Base-by-base conservation (phyloP, 37 sponge, comb jelly and placozoan species). In the Beroe forskalii region DNA sequence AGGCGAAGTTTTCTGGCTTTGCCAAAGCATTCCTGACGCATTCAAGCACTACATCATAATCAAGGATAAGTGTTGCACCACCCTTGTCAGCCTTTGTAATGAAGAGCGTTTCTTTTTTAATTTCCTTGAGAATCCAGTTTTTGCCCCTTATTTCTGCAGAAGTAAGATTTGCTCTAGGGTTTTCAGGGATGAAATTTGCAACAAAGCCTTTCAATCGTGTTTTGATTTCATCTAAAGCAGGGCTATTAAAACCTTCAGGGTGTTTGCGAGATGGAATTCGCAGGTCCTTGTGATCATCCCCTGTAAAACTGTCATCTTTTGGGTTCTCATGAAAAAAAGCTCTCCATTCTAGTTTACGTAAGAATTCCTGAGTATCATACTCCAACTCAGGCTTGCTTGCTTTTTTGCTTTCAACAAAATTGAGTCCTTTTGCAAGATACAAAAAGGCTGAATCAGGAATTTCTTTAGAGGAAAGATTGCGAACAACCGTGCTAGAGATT, bases 31-130 rank as follows among this genome's bases (percentile, higher is more conserved):
- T n/a, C n/a, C n/a, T n/a, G n/a, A n/a, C n/a, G n/a, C n/a, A n/a
- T 32, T 72, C 40, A 20, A 72, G 23, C 37, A 37, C 75, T 3
- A 20, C 30, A 4, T 4, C 39, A 33, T 72, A 72, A 39, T 72
- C 40, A 19, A 72, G 39, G 30, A 72, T 14, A 1, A 72, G 39
- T 22, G 75, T 72, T 19, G 75, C 75, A 19, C 75, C 75, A 38
- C 75, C 75, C 39, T 72, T 72, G 75, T 72, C 75, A 6, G 75
- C 75, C 14, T 8, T 72, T 22, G 75, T 72, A 22, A 72, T 39
- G 75, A 72, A 72, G 23, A 72, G 28, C 4, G 2, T 33, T 36
- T 72, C 32, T 3, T 72, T 8, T 32, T 36, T 20, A 35, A 72
- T 72, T 36, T 23, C 4, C 39, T 37, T 36, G 20, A 33, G 8